These are phyloP conservation scores for Mustela erminea DNA, from an alignment of 2,797 vertebrate species.

Conservation along the genomic window DNA sequence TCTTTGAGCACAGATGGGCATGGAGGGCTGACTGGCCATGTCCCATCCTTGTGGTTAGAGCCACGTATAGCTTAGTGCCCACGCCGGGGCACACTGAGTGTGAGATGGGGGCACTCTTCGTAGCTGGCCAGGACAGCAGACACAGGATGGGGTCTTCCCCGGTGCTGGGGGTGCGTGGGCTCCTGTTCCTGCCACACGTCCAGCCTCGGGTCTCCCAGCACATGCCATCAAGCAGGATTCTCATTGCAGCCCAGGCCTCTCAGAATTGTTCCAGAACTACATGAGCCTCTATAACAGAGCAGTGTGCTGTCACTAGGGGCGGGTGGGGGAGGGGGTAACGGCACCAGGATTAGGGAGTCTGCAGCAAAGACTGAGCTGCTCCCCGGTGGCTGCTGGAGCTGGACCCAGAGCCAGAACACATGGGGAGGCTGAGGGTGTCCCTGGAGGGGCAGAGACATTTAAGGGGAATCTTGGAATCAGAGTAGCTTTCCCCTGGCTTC, in stretches of 20 bases:
- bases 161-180: rapidly evolving
- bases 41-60: not conserved
- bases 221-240: not conserved
- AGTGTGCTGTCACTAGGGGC: too few species aligned
- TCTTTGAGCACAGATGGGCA: not conserved
- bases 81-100: rapidly evolving
- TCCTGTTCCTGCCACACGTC: not conserved
- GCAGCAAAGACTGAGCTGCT: not conserved
- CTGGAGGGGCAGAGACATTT: not conserved
- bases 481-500: not conserved
- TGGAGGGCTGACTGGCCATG: not conserved
- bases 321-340: too few species aligned
- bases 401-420: not conserved
- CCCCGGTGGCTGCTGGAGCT: not conserved
- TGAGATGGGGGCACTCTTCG: not conserved
- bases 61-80: not conserved
- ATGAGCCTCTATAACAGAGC: too few species aligned
- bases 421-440: not conserved
- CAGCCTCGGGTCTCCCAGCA: rapidly evolving
- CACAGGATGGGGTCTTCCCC: not conserved
- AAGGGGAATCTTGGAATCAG: not conserved
- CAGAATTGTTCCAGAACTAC: not conserved
- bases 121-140: not conserved
- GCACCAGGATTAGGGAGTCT: not conserved
- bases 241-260: not conserved